Evolutionary conservation across 1,140 invertebrate species (phyloP), one percentile per base, ranked within the genome.

Genomic region (Atta texana): DNA sequence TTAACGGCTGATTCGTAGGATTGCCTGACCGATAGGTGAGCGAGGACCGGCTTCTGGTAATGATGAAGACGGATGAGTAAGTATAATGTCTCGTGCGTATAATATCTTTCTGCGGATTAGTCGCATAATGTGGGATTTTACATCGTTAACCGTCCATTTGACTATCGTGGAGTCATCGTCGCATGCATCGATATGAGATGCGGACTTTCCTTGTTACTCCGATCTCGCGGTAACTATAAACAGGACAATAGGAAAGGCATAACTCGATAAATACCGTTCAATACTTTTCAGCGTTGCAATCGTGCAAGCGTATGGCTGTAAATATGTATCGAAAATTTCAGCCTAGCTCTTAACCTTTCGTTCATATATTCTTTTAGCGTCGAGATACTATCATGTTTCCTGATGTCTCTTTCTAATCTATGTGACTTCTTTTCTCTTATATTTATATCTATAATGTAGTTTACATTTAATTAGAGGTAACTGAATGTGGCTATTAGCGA

Each of bases 1-100:
- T 88, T 78, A 81, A 77, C 24, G 55, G n/a, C 28, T 44, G 53
- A 31, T 59, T 34, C 55, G 34, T 75, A 59, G 16, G 59, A 71
- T 78, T 57, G 55, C 12, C 1, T 76, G 34, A 63, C 31, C 63
- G 7, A 14, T 24, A 66, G 6, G 24, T 64, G n/a, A 57, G 8
- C 31, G 39, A 66, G 77, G 76, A 24, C 31, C 53, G 6, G 55
- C 14, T 51, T 34, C 55, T 51, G 8, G 80, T n/a, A 8, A 91
- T 88, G 85, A 82, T 91, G 6, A 91, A 91, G 16, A 28, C 64
- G 28, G 91, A 91, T 0, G 91, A 91, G 89, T 91, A 77, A 91
- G 89, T 91, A 87, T 16, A 49, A 39, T 34, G 39, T 68, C 68
- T n/a, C 10, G 0, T n/a, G 28, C 18, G n/a, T 6, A 34, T 34